These are phyloP conservation scores for Barbus barbus DNA, from an alignment of 2,113 vertebrate genomes.

Conservation along the genomic window DNA sequence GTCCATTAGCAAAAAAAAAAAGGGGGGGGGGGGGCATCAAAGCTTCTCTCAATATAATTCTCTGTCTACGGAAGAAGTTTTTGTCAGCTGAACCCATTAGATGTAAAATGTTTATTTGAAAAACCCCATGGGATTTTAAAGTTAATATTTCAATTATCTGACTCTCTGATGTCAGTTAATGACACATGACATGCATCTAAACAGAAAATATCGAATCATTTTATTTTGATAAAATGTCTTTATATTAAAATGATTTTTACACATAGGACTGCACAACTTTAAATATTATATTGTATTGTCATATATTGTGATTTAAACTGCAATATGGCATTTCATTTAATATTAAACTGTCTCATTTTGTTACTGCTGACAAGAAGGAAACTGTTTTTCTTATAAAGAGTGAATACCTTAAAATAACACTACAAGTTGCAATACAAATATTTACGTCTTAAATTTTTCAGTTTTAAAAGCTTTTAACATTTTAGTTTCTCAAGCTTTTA, in stretches of 20 bases:
- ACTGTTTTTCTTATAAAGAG: no score
- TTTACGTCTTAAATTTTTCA: background rate
- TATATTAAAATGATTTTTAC: background rate
- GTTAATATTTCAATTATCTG: background rate
- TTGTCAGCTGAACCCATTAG: background rate
- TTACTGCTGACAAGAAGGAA: background rate
- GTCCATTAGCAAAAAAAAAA: conserved; percentile 43
- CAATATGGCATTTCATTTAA: background rate
- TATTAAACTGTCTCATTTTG: background rate
- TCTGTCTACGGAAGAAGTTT: background rate
- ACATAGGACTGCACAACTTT: background rate
- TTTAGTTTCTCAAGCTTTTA: background rate
- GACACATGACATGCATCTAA: no score
- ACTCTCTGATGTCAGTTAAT: no score
- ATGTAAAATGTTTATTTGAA: background rate
- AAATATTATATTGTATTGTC: background rate
- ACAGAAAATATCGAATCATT: no score
- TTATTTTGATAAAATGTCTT: background rate
- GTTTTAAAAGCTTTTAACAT: background rate
- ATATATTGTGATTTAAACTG: background rate
- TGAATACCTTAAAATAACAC: background rate
- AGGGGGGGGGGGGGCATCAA: background rate
- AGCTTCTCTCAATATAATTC: background rate
- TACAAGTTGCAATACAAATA: background rate
- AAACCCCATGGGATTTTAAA: background rate